Conservation (phyloP, 2,888 invertebrate species). For the Caenorhabditis sp. region DNA sequence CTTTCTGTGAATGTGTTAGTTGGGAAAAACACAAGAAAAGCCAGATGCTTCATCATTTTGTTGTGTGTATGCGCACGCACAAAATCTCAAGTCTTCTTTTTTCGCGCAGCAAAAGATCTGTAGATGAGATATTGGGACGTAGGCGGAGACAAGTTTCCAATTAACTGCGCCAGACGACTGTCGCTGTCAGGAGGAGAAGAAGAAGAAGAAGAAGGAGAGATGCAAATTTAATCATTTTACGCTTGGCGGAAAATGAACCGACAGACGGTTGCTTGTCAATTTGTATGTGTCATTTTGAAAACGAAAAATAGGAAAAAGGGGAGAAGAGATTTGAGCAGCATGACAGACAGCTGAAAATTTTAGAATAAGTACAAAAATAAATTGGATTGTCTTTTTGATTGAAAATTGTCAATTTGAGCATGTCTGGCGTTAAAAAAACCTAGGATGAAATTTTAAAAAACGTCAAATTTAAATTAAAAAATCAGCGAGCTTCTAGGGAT, state of each 20-base stretch:
- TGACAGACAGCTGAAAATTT: background rate
- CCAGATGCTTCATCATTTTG: background rate
- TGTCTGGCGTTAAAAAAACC: too few species aligned
- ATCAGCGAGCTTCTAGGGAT: too few species aligned
- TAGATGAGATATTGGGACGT: background rate
- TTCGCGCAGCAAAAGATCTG: background rate
- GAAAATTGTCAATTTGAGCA: background rate
- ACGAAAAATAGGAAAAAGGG: background rate
- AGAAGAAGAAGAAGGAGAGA: background rate
- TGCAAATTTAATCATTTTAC: slow-evolving; percentile 1
- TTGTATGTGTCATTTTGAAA: background rate
- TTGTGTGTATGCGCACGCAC: background rate
- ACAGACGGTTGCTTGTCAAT: background rate
- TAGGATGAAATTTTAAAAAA: too few species aligned
- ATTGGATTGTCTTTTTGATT: background rate
- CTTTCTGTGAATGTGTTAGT: background rate
- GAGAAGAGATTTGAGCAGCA: background rate
- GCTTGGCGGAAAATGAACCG: background rate
- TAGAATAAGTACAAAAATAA: background rate
- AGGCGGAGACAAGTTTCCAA: background rate
- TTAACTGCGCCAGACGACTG: background rate
- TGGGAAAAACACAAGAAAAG: background rate
- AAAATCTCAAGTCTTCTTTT: background rate
- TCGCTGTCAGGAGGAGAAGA: background rate
- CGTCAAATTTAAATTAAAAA: too few species aligned